These are phyloP conservation scores for Epinephelus cyanopodus DNA, from an alignment of 2,113 vertebrate species.

Conservation along the genomic window DNA sequence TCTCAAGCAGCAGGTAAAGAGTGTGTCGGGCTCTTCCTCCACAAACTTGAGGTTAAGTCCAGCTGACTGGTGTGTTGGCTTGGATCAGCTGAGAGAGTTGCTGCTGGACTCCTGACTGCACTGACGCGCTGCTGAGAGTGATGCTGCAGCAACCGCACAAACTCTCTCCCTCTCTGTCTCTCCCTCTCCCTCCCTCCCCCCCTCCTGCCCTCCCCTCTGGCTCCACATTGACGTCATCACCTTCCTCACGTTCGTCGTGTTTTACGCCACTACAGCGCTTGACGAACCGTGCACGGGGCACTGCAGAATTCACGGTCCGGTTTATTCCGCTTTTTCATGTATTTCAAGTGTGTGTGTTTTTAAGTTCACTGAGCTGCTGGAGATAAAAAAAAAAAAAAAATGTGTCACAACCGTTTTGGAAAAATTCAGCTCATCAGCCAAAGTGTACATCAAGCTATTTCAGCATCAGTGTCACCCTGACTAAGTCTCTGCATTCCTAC, in stretches of 20 bases:
- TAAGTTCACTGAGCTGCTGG: background rate
- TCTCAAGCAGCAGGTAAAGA: background rate
- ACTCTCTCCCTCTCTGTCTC: conserved; percentile 34
- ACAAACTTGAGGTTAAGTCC: conserved; percentile 50
- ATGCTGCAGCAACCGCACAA: conserved; percentile 74
- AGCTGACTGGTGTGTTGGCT: background rate
- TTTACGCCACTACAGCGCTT: conserved; percentile 76
- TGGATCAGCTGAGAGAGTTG: conserved; percentile 40
- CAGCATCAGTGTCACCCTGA: conserved; percentile 22
- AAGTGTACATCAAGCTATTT: background rate
- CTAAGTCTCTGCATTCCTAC: conserved; percentile 6
- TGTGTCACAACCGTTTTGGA: background rate
- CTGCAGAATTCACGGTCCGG: conserved; percentile 75
- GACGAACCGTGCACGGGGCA: conserved; percentile 58
- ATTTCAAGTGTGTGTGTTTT: background rate
- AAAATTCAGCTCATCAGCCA: background rate
- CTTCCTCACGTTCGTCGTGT: conserved; percentile 70
- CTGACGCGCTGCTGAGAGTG: conserved; percentile 69
- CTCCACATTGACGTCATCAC: conserved; percentile 82
- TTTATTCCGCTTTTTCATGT: conserved; percentile 68
- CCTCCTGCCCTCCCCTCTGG: conserved; percentile 6
- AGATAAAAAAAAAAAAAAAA: background rate
- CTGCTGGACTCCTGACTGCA: conserved; percentile 66
- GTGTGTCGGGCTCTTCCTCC: background rate
- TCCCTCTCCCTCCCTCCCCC: background rate